These are phyloP conservation scores for Lutraria rhynchaena DNA, from an alignment of 1,140 invertebrate species.

Conservation along the genomic window DNA sequence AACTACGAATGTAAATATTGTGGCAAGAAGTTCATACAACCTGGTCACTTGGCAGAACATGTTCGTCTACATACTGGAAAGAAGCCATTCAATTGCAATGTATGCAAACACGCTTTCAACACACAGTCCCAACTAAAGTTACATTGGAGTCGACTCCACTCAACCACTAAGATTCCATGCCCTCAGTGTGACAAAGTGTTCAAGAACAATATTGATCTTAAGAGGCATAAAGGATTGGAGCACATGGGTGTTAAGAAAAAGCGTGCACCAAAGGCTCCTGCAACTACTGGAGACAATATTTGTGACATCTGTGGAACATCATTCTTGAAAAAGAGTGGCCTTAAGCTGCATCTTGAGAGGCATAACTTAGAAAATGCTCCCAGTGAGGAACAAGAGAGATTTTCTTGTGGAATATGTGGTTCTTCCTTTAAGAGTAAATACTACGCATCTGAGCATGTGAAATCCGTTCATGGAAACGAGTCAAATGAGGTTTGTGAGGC, in stretches of 20 bases:
- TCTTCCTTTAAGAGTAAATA: slow-evolving; percentile 1
- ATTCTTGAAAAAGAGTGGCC: slow-evolving; percentile 5
- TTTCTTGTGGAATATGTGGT: slow-evolving; percentile 33
- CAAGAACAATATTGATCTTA: slow-evolving; percentile 13
- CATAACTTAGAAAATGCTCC: slow-evolving; percentile 3
- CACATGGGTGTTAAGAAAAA: neutral
- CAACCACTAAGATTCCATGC: neutral
- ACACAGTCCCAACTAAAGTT: slow-evolving; percentile 27
- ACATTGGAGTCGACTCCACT: slow-evolving; percentile 29
- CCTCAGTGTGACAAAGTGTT: slow-evolving; percentile 17
- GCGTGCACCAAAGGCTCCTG: neutral
- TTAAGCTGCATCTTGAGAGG: slow-evolving; percentile 23
- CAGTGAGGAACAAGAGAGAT: neutral
- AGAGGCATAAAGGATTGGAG: slow-evolving; percentile 17
- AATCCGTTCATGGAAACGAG: slow-evolving; percentile 5
- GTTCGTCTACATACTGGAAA: slow-evolving; percentile 62
- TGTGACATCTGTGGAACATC: slow-evolving; percentile 31
- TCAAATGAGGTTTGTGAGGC: slow-evolving; percentile 19
- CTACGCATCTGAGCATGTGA: slow-evolving; percentile 9
- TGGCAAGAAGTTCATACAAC: slow-evolving; percentile 61
- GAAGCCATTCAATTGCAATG: slow-evolving; percentile 64
- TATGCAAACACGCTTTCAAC: slow-evolving; percentile 45
- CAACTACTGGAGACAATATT: neutral
- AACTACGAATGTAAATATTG: slow-evolving; percentile 66
- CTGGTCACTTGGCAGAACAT: slow-evolving; percentile 55